Evolutionary conservation across 2,113 vertebrate species (phyloP).

Genomic region (Proteles cristata): DNA sequence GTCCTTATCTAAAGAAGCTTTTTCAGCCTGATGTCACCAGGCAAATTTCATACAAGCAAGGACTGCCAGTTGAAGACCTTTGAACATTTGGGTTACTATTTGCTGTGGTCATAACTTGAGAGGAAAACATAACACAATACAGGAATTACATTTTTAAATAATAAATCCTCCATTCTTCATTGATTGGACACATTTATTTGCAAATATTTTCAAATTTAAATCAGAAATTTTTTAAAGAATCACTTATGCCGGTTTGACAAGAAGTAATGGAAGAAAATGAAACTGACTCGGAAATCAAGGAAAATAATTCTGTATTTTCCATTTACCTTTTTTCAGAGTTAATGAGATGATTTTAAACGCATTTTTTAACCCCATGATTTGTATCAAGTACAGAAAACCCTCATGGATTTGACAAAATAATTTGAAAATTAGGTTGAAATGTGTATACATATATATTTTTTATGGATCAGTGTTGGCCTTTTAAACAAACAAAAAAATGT

Average conservation of each 20-base stretch:
- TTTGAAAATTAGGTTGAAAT: constrained; percentile 58
- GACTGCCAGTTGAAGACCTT: background rate
- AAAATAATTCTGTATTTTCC: constrained; percentile 20
- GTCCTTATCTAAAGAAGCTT: background rate
- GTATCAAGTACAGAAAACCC: constrained; percentile 16
- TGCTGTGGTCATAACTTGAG: constrained; percentile 21
- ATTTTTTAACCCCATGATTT: background rate
- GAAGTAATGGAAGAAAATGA: constrained; percentile 23
- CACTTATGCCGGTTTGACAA: background rate
- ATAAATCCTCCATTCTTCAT: background rate
- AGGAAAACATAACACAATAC: background rate
- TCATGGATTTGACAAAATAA: constrained; percentile 36
- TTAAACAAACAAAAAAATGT: background rate
- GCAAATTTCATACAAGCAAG: background rate
- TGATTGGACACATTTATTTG: constrained; percentile 37
- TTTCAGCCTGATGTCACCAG: background rate
- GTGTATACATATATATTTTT: background rate
- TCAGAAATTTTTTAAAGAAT: background rate
- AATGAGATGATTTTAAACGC: constrained; percentile 41
- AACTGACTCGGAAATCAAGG: constrained; percentile 35
- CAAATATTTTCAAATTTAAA: constrained; percentile 6
- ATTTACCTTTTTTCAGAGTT: constrained; percentile 41
- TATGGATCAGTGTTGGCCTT: background rate
- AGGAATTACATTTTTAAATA: background rate
- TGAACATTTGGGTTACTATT: background rate